phyloP scores from a whole-genome alignment of 2,797 vertebrate species.

The Cuculus canorus region DNA sequence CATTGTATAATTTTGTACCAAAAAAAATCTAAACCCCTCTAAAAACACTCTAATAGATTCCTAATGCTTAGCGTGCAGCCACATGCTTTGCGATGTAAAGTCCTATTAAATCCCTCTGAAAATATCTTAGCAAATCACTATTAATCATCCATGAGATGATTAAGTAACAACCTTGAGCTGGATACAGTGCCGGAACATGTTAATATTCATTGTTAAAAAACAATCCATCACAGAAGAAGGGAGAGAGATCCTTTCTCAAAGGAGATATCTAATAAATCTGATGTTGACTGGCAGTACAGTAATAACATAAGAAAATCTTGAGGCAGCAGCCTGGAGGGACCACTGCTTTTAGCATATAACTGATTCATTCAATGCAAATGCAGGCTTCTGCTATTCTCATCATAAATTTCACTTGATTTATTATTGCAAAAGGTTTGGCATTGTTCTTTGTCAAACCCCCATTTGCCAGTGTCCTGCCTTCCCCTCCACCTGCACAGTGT shows the following conservation, averaged over 20 bases:
- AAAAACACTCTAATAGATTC: not conserved
- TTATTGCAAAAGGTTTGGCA: too few relatives aligned
- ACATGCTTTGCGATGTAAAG: not conserved
- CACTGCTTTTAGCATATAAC: not conserved
- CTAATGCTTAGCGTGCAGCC: not conserved
- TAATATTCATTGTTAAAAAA: not conserved
- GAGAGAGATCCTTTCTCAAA: not conserved
- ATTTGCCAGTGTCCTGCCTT: not conserved
- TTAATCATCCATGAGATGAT: not conserved
- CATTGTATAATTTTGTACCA: not conserved
- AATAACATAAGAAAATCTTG: rapidly evolving
- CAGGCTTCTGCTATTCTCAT: not conserved
- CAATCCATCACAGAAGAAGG: not conserved
- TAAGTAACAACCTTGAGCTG: not conserved
- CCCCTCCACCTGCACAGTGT: rapidly evolving
- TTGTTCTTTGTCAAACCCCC: not conserved
- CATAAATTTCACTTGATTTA: too few relatives aligned
- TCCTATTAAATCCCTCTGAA: not conserved
- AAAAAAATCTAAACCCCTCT: not conserved
- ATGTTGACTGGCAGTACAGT: not conserved
- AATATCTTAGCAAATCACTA: not conserved
- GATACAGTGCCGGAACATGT: not conserved
- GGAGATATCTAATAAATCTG: not conserved
- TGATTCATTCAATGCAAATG: rapidly evolving
- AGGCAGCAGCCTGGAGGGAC: not conserved